Evolutionary conservation across 2,797 vertebrate genomes (phyloP).

Genomic region (Alcedo quadribrachys): DNA sequence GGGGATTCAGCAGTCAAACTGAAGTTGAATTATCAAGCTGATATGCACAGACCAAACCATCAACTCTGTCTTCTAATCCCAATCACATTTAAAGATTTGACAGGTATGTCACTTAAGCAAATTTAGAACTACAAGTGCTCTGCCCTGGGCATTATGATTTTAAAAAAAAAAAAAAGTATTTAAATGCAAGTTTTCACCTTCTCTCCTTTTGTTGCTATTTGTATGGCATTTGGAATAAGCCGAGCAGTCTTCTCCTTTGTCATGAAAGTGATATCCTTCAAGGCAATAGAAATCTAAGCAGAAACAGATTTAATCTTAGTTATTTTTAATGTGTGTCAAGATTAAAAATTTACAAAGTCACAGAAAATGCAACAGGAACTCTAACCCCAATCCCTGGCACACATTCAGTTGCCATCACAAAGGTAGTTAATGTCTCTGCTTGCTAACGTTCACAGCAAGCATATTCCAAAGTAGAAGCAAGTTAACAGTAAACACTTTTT

Average conservation of each 20-base stretch:
- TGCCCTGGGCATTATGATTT: not conserved
- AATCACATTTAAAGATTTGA: not conserved
- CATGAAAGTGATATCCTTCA: constrained; percentile 87
- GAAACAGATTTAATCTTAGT: not conserved
- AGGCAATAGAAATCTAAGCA: constrained; percentile 85
- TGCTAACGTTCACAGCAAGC: not conserved
- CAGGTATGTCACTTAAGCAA: not conserved
- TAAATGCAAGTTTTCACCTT: constrained; percentile 80
- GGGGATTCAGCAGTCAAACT: not conserved
- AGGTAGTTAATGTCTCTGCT: not conserved
- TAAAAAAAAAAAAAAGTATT: not conserved
- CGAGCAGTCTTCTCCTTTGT: constrained; percentile 93
- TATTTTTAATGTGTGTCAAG: not conserved
- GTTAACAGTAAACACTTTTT: not conserved
- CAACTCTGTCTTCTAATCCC: not conserved
- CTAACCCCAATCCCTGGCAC: not conserved
- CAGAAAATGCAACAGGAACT: not conserved
- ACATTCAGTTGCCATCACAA: not conserved
- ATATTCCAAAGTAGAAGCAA: not conserved
- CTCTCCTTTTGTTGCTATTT: constrained; percentile 86
- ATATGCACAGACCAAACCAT: not conserved
- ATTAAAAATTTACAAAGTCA: not conserved
- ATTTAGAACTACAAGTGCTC: not conserved
- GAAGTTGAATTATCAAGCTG: not conserved
- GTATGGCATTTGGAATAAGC: constrained; percentile 94